Evolutionary conservation across 2,888 invertebrate species (phyloP), one percentile per base, ranked within the genome.

Genomic region (Andrena trimmerana): DNA sequence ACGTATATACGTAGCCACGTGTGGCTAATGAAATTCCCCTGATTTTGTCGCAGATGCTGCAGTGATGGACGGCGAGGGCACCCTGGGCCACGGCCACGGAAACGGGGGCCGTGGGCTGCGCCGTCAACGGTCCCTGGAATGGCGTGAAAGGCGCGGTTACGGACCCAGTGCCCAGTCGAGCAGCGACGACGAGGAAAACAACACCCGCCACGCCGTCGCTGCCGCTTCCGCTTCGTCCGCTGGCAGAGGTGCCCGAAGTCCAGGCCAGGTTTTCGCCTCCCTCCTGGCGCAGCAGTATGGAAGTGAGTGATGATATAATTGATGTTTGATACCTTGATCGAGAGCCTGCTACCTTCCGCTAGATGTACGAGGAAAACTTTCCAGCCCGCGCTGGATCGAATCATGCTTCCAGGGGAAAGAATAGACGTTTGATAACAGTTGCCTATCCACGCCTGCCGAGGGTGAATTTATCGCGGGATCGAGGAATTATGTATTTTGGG

Each of bases 121-220:
- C 73, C 95, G 95, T 71, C 95, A 95, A 93, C 95, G 95, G 89
- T 95, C 95, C 91, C 94, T 95, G 63, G 95, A 95, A 94, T 95
- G 95, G 95, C 94, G 94, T 81, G 95, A 95, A 84, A 95, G 95
- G 91, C 94, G 95, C 82, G 95, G 95, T 92, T 95, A 95, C 93
- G 95, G 95, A 92, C 95, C 95, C 85, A 95, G 95, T 86, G 95
- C 87, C 65, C 91, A 91, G 63, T 91, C 92, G 20, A 92, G 92
- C 76, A 92, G 92, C 75, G 92, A 92, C 81, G 92, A 92, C 68
- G 92, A 92, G 42, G 91, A 90, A n/a, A 91, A 91, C 16, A 42
- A 42, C 60, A 83, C 90, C 24, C 91, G 90, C 66, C 92, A 91
- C 33, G 90, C 87, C n/a, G 88, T 91, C 27, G 91, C 90, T 24